A percentile compares a stretch with the other conserved stretches of the same genome.
These are phyloP conservation scores for Tinea pellionella DNA, from an alignment of 2,888 invertebrate species.

Conservation along the genomic window DNA sequence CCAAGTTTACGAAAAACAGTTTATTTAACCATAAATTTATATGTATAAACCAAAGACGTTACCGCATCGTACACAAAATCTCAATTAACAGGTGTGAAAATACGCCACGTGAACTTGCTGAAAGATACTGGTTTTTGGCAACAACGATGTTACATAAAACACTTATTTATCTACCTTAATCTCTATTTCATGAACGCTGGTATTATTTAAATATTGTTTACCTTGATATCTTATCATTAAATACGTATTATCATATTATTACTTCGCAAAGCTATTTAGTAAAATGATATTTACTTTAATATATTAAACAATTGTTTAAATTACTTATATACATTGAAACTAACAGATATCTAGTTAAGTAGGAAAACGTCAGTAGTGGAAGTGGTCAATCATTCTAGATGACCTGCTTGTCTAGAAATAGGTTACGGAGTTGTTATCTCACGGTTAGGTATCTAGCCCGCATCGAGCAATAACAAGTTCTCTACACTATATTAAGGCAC, in stretches of 20 bases:
- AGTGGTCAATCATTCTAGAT: slow-evolving; percentile 57
- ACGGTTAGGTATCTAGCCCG: neutral
- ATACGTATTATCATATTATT: neutral
- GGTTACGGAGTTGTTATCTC: slow-evolving; percentile 6
- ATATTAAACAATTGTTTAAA: neutral
- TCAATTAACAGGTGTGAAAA: slow-evolving; percentile 6
- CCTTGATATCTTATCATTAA: slow-evolving; percentile 3
- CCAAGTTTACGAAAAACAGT: neutral
- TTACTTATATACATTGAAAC: neutral
- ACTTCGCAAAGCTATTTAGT: neutral
- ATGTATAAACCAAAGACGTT: neutral
- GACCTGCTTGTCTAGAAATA: slow-evolving; percentile 38
- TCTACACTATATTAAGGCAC: neutral
- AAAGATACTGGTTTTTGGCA: neutral
- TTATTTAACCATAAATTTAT: neutral
- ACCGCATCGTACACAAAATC: neutral
- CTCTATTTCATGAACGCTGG: neutral
- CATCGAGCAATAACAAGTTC: slow-evolving; percentile 2
- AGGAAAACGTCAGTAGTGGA: slow-evolving; percentile 26
- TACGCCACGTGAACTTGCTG: neutral
- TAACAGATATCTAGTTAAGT: neutral
- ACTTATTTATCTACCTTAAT: slow-evolving; percentile 1
- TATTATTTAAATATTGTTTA: neutral
- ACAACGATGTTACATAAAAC: slow-evolving; percentile 2
- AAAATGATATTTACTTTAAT: neutral